phyloP scores from a whole-genome alignment of 2,888 invertebrate genomes.

The Cryptosula pallasiana region DNA sequence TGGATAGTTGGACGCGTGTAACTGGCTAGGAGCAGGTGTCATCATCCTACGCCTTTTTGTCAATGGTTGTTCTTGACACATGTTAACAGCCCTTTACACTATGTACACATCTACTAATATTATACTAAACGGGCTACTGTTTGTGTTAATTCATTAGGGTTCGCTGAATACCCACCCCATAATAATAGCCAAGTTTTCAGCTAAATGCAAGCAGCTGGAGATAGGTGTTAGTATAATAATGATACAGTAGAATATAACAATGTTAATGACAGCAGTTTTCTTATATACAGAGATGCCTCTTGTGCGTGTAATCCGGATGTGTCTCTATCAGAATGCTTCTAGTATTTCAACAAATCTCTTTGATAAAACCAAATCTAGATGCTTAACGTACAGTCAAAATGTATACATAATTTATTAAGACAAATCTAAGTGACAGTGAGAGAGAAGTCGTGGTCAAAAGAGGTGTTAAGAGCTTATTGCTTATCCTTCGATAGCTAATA shows the following conservation, averaged over 20 bases:
- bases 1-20: neutral
- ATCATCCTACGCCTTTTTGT: neutral
- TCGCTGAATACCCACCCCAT: too few relatives aligned
- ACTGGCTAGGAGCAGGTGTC: neutral
- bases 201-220: constrained; percentile 11
- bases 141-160: too few relatives aligned
- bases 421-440: neutral
- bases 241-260: constrained; percentile 21
- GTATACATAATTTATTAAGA: constrained; percentile 24
- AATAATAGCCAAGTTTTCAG: neutral
- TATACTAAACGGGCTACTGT: too few relatives aligned
- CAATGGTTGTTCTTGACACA: constrained; percentile 11
- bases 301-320: constrained; percentile 12
- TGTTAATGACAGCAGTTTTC: constrained; percentile 2
- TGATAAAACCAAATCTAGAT: constrained; percentile 13
- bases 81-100: neutral
- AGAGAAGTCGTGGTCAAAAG: neutral
- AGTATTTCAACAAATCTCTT: constrained; percentile 22
- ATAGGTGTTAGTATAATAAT: constrained; percentile 19
- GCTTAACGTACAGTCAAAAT: neutral
- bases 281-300: neutral
- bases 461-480: constrained; percentile 1
- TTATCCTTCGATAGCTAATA: neutral
- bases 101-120: constrained; percentile 12
- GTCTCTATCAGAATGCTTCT: neutral